Evolutionary conservation across 1,140 invertebrate species (phyloP).

Genomic region (Rhagoletis pomonella): DNA sequence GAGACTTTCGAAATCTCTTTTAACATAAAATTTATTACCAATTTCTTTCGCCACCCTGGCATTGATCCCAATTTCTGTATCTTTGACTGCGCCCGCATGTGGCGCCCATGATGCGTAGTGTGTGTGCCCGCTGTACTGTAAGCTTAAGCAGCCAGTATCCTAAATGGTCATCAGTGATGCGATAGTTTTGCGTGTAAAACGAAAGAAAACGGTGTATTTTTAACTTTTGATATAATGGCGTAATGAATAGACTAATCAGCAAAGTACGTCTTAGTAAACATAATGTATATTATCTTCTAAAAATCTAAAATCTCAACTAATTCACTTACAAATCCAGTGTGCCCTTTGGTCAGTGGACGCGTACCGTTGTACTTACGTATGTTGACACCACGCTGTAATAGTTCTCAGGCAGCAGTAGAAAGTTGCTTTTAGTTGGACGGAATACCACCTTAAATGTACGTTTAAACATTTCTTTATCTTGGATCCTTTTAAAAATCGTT

Average conservation of each 20-base stretch:
- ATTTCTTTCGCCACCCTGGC: constrained; percentile 73
- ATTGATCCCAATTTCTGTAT: constrained; percentile 74
- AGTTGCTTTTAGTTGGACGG: constrained; percentile 70
- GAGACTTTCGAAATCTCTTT: neutral
- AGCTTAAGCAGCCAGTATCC: constrained; percentile 71
- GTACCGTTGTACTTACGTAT: constrained; percentile 67
- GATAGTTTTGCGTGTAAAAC: neutral
- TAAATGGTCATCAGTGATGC: constrained; percentile 53
- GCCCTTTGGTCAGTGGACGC: constrained; percentile 52
- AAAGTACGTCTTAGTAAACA: no score
- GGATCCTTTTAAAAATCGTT: neutral
- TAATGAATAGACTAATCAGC: neutral
- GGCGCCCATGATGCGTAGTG: constrained; percentile 72
- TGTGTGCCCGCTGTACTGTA: constrained; percentile 66
- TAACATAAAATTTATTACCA: constrained; percentile 60
- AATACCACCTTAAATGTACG: constrained; percentile 72
- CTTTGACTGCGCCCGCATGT: constrained; percentile 67
- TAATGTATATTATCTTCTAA: no score
- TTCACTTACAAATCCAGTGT: neutral
- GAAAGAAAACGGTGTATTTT: constrained; percentile 39
- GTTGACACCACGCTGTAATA: constrained; percentile 72
- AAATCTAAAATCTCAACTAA: no score
- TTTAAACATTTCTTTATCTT: constrained; percentile 66
- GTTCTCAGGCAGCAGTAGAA: constrained; percentile 67
- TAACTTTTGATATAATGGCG: neutral